Evolutionary conservation across 2,888 invertebrate species (phyloP).

Genomic region (Rutpela maculata): DNA sequence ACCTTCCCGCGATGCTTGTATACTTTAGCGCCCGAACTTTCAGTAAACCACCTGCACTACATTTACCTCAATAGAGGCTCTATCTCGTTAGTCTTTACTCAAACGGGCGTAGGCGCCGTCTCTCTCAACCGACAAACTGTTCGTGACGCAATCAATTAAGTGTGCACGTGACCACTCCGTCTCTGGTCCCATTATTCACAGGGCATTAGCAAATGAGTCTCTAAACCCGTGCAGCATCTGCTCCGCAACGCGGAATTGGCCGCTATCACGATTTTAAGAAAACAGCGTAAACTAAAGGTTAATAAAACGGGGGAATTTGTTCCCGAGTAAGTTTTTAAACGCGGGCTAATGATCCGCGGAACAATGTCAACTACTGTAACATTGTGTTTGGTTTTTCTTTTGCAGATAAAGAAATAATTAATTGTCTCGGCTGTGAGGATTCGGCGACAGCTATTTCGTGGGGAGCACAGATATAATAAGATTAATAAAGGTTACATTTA

Average conservation of each 20-base stretch:
- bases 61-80: conserved; percentile 11
- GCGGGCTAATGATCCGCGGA: background rate
- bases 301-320: conserved; percentile 1
- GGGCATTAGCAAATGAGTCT: conserved; percentile 66
- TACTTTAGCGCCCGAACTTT: background rate
- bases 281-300: conserved; percentile 25
- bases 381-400: background rate
- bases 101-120: conserved; percentile 14
- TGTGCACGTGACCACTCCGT: conserved; percentile 62
- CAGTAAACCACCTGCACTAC: conserved; percentile 3
- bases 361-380: conserved; percentile 3
- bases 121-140: conserved; percentile 51
- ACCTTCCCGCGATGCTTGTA: too few relatives aligned
- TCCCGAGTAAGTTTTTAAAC: background rate
- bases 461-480: background rate
- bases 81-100: conserved; percentile 12
- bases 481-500: background rate
- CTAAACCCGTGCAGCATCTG: conserved; percentile 42
- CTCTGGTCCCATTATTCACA: conserved; percentile 63
- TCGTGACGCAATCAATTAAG: conserved; percentile 67
- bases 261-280: conserved; percentile 32
- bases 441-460: background rate
- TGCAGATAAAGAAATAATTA: conserved; percentile 3
- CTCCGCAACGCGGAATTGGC: conserved; percentile 32
- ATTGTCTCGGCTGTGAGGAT: background rate